Base-by-base conservation (phyloP, 2,888 invertebrate genomes). In the Polymixis lichenea region DNA sequence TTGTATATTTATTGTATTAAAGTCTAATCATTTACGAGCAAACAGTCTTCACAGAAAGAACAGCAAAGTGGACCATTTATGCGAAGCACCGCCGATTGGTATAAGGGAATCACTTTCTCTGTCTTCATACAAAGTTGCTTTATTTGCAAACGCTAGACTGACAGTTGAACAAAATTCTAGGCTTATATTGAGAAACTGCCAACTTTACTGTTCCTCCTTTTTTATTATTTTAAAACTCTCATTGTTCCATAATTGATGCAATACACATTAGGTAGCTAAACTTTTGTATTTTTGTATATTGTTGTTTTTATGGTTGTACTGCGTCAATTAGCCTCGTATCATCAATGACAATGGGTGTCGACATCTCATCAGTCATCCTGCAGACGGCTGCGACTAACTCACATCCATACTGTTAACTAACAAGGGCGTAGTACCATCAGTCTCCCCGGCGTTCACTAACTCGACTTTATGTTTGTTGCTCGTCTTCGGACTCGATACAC, bases 371-470 rank as follows among this genome's bases (percentile, higher is more conserved):
- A 83, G 85, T 89, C 90, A 86, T 88, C 84, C 80, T 87, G 87
- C 90, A 85, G 87, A 77, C 86, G 83, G 86, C 86, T 87, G 89
- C 87, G 88, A 95, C 95, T 95, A 94, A 95, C 93, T 91, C 93
- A 94, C 86, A 90, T 87, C 86, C 89, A 89, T 90, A 89, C 91
- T 86, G 89, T 89, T 87, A 86, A 95, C 96, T 96, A 96, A 96
- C 95, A 91, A 92, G 93, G 95, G 93, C 94, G 92, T 93, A 93
- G 88, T 89, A 91, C 91, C 92, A 92, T 90, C 88, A 86, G 67
- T 58, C 79, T 89, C 88, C 89, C 88, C 90, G 91, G 92, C 94
- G 91, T 92, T 90, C 89, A 95, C 94, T 95, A 95, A 95, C 94
- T 91, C 88, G 78, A 89, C 85, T 86, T 87, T 89, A 84, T 90